These are phyloP conservation scores for Microchrysa polita DNA, from an alignment of 2,888 invertebrate species.

Conservation along the genomic window DNA sequence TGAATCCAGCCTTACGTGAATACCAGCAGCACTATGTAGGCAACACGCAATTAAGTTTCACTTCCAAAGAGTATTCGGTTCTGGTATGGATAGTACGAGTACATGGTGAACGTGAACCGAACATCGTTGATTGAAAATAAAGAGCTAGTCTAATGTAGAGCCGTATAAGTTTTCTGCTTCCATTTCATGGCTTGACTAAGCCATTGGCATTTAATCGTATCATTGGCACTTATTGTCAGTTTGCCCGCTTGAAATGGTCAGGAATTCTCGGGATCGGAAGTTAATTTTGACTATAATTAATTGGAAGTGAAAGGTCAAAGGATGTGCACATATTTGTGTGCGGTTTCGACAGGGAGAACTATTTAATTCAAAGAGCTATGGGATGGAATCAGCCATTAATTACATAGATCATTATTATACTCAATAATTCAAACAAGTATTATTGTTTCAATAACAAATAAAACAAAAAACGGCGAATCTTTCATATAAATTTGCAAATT, in stretches of 20 bases:
- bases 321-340: too few relatives aligned
- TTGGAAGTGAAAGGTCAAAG: too few relatives aligned
- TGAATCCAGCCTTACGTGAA: neutral
- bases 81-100: neutral
- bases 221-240: neutral
- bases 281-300: too few relatives aligned
- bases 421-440: too few relatives aligned
- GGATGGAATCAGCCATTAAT: too few relatives aligned
- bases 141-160: neutral
- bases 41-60: constrained; percentile 4
- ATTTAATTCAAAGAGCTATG: too few relatives aligned
- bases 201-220: neutral
- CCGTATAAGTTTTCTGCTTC: neutral
- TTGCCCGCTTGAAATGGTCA: neutral
- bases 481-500: too few relatives aligned
- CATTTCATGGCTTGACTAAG: too few relatives aligned
- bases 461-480: too few relatives aligned
- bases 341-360: too few relatives aligned
- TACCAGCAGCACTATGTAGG: neutral
- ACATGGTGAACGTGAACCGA: neutral
- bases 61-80: neutral
- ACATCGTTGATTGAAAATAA: neutral
- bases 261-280: neutral
- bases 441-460: too few relatives aligned
- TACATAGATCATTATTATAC: too few relatives aligned